phyloP scores from a whole-genome alignment of 2,888 invertebrate genomes.

The Sinopyrophorus schimmeli region DNA sequence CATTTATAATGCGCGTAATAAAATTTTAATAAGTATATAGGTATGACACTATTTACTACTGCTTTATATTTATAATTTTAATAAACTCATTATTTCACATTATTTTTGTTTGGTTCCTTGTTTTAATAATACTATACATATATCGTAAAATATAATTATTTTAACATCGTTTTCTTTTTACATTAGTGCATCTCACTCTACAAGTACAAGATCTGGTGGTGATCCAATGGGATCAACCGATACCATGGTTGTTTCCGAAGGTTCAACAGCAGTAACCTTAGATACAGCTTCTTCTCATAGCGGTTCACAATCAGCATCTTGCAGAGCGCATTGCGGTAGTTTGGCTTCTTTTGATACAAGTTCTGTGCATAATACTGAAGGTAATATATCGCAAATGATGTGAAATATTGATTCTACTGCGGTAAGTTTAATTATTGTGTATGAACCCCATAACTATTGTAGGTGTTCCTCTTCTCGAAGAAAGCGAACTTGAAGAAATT shows the following conservation, averaged over 20 bases:
- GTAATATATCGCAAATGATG: too few relatives aligned
- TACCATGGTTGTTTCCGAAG: constrained; percentile 59
- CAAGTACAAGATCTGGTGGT: constrained; percentile 49
- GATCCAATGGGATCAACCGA: constrained; percentile 60
- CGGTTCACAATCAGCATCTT: constrained; percentile 58
- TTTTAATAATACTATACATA: too few relatives aligned
- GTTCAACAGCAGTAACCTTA: constrained; percentile 60
- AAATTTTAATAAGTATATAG: too few relatives aligned
- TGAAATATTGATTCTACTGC: too few relatives aligned
- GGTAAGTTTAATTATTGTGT: too few relatives aligned
- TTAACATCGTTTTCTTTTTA: constrained; percentile 24
- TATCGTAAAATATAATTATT: too few relatives aligned
- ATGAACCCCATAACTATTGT: too few relatives aligned
- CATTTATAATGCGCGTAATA: too few relatives aligned
- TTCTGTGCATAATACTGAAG: constrained; percentile 59
- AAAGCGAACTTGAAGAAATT: constrained; percentile 53
- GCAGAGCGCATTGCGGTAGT: constrained; percentile 60
- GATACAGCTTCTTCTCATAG: constrained; percentile 59
- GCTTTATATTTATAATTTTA: too few relatives aligned
- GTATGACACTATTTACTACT: too few relatives aligned
- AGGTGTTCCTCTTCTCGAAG: constrained; percentile 55
- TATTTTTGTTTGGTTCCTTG: too few relatives aligned
- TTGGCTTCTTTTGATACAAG: constrained; percentile 59
- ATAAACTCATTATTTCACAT: too few relatives aligned
- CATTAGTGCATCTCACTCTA: constrained; percentile 55